Percentiles rank a stretch among this genome's conserved stretches.
phyloP scores from a whole-genome alignment of 2,113 vertebrate genomes.

The Pteronura brasiliensis region DNA sequence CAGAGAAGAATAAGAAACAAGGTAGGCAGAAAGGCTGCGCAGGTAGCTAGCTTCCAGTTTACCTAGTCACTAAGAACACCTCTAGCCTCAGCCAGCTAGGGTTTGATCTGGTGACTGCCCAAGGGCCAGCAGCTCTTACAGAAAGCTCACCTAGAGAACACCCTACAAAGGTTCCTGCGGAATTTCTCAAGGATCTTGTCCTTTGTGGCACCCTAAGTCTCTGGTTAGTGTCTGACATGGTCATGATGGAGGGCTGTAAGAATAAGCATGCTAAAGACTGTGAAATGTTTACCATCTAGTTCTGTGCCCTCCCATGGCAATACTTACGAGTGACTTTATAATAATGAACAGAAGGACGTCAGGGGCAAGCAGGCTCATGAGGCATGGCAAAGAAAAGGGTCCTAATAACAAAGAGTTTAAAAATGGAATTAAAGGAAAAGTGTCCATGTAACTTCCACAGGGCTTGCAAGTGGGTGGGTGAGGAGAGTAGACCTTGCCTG shows the following conservation, averaged over 20 bases:
- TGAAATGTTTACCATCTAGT: background rate
- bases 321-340: background rate
- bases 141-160: background rate
- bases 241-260: background rate
- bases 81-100: background rate
- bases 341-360: background rate
- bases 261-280: background rate
- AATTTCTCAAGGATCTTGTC: background rate
- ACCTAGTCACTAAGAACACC: background rate
- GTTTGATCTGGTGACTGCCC: background rate
- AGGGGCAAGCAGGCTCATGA: background rate
- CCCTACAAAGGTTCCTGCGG: background rate
- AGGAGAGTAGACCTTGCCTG: conserved; percentile 42
- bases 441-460: background rate
- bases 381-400: background rate
- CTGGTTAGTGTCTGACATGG: background rate
- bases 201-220: background rate
- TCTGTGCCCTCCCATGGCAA: background rate
- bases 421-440: background rate
- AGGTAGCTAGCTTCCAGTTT: background rate
- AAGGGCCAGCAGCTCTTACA: background rate
- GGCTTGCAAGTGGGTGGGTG: conserved; percentile 46
- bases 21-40: background rate
- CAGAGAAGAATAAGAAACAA: background rate
- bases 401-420: conserved; percentile 22